A percentile compares a stretch with the other conserved stretches of the same genome.
These are phyloP conservation scores for Periophthalmus modestus DNA, from an alignment of 2,113 vertebrate species.

Conservation along the genomic window DNA sequence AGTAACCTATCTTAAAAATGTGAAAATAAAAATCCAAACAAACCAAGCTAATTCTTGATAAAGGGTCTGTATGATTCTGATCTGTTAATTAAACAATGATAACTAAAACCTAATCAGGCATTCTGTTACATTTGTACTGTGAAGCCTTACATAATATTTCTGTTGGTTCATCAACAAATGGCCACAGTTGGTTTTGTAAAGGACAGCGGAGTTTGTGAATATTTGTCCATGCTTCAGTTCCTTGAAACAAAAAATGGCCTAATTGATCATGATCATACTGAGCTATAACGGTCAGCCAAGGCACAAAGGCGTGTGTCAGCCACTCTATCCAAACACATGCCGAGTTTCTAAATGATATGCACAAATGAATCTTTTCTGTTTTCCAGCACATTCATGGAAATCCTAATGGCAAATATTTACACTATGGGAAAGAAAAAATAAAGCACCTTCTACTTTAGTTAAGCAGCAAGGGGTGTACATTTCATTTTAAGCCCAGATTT, in stretches of 20 bases:
- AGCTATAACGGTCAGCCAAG: background rate
- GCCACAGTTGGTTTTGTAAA: background rate
- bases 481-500: background rate
- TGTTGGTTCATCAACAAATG: background rate
- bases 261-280: slow-evolving; percentile 35
- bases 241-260: slow-evolving; percentile 19
- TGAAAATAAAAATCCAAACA: background rate
- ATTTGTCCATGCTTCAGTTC: background rate
- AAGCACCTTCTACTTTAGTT: too few species aligned
- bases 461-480: too few species aligned
- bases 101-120: too few species aligned
- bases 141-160: background rate
- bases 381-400: too few species aligned
- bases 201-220: background rate
- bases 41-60: too few species aligned
- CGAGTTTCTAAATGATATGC: too few species aligned
- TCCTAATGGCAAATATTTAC: too few species aligned
- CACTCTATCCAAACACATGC: background rate
- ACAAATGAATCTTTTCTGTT: too few species aligned
- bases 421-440: too few species aligned
- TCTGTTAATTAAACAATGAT: background rate
- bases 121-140: background rate
- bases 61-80: background rate
- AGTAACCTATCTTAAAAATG: background rate
- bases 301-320: slow-evolving; percentile 13